Evolutionary conservation across 2,888 invertebrate genomes (phyloP), one percentile per base, ranked within the genome.

Genomic region (Drosophila aldrichi): DNA sequence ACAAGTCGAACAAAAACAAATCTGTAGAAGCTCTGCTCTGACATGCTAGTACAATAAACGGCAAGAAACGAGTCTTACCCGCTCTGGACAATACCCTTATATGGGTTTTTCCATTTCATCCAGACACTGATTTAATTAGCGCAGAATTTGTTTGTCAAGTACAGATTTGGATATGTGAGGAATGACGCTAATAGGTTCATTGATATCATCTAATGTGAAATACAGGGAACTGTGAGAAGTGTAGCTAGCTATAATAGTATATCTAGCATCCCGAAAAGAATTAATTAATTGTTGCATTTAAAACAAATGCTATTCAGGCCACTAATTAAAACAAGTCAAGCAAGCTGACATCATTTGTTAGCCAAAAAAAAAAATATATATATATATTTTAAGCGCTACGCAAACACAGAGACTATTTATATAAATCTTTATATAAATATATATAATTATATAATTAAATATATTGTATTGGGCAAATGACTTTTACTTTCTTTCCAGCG

Each of bases 401-500:
- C 46, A 58, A 58, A 46, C 18, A 25, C 9, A 36, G 14, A 25
- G 36, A 46, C 14, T 46, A 46, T 25, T 22, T 22, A 22, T 22
- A 44, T 22, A 44, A 14, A 46, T n/a, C 9, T 10, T 3, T 25
- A 25, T 25, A 25, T 25, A 48, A n/a, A 29, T 18, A 25, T 16
- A 20, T 18, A 29, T 12, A 29, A 34, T 16, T 29, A 38, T 25
- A 22, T 16, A 58, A 14, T 36, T 43, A 25, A 8, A 20, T 22
- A 25, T 18, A 49, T 25, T 38, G 29, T 55, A 51, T 49, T 40
- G 38, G 43, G 40, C 54, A 60, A 34, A 70, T 49, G 56, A 86
- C 87, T 86, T 77, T 86, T 86, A 83, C 89, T 86, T 86, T 86
- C 76, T 65, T 73, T 38, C 49, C 12, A 9, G 10, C 51, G 66